Base-by-base conservation (phyloP, 37 sponge, comb jelly and placozoan species). In the Oopsacas minuta region DNA sequence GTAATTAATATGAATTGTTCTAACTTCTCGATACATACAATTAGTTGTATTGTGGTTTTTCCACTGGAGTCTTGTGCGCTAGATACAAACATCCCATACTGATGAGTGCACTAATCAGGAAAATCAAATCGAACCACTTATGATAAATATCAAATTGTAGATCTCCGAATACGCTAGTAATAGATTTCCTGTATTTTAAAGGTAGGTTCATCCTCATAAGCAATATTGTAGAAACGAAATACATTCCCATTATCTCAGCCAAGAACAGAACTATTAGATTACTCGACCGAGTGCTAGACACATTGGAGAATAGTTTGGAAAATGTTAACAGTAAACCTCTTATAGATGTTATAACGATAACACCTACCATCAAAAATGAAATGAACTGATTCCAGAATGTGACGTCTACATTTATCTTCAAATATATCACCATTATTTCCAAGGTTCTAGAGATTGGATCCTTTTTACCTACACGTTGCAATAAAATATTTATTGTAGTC, bases 241-340 rank as follows among this genome's bases (percentile, higher is more conserved):
- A 97, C 99, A 97, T 95, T 34, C 99, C 99, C 99, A 97, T 97
- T 39, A 97, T 91, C 52, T 97, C 94, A n/a, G 99, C 99, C 83
- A 97, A 61, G 51, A 92, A 92, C 39, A 97, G 88, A 5, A 97
- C 99, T 61, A 97, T 88, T 22, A 95, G 86, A 36, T 90, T 95
- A 42, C 93, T 93, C 17, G 99, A 97, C 83, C 92, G 95, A 52
- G 87, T 84, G 53, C 92, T 95, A 23, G 99, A 93, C 38, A 97
- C 36, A 12, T 83, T 39, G 51, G 49, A 34, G 36, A 35, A 36
- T 39, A 92, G 89, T 83, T 97, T 97, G 20, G 96, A 94, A 7
- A 97, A 88, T 3, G 93, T 97, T 46, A 97, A 91, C 32, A 97
- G 91, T 0, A 97, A 86, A 0, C 98, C 98, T 36, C 98, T 53